Base-by-base conservation (phyloP, 2,797 vertebrate species). In the Myiotriccus ornatus region DNA sequence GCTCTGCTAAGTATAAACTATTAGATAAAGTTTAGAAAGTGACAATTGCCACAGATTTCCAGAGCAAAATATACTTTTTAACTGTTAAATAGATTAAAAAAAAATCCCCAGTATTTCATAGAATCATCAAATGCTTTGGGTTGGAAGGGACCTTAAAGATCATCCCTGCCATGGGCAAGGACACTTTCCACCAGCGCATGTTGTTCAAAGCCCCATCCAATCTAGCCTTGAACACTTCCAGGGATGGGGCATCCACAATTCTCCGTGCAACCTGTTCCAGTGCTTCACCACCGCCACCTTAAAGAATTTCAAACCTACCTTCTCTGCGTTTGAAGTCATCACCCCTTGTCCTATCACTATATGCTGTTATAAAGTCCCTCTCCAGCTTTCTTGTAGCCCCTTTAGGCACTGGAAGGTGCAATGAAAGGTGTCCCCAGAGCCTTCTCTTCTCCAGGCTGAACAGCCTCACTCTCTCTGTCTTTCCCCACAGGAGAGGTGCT, bases 401-500 rank as follows among this genome's bases (percentile, higher is more conserved):
- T 50, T 15, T 11, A 34, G 14, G 24, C 3, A 19, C 0, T 4
- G 35, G 27, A 57, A 75, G 5, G 32, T n/a, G 32, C 49, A 18
- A 2, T 2, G 16, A 23, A 16, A 52, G 37, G 14, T 34, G 8
- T 16, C 8, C 56, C 16, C 3, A 6, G 28, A 69, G 63, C 27
- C 32, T n/a, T 49, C 52, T 46, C 39, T 27, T 20, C 22, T 35
- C 16, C 25, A 12, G 13, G 32, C 25, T 6, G 30, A 41, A 35
- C 4, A 43, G 41, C 4, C 6, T 22, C 22, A 62, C 12, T 43
- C 24, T 12, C 35, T 4, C 28, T 30, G 22, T 10, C n/a, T 22
- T 13, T 16, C 32, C 22, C 25, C 32, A 4, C 0, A 12, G 28
- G 11, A 37, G 17, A 22, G 21, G 2, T 20, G 44, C 14, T 52